phyloP scores from a whole-genome alignment of 2,797 vertebrate genomes.

The Galaxias olidus region DNA sequence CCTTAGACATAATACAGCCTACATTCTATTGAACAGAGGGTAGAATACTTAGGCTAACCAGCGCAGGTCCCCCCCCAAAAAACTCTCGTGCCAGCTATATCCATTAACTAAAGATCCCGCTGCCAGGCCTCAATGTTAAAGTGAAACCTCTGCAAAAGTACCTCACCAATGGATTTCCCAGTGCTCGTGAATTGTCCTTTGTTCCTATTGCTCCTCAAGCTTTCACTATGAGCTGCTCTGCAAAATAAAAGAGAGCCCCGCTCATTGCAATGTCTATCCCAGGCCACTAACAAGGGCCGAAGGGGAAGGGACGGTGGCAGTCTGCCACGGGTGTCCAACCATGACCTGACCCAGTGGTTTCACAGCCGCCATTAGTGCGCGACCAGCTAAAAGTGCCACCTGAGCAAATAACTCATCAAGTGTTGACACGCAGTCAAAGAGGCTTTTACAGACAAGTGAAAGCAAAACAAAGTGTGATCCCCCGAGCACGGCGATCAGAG shows the following conservation, averaged over 20 bases:
- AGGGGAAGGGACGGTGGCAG: conserved; percentile 16
- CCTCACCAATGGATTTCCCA: neutral
- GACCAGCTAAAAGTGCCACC: conserved; percentile 60
- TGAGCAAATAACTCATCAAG: conserved; percentile 62
- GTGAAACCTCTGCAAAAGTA: neutral
- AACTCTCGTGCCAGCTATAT: conserved; percentile 1
- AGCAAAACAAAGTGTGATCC: conserved; percentile 54
- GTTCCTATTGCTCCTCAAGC: conserved; percentile 3
- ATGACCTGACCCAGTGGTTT: conserved; percentile 46
- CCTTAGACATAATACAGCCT: no score
- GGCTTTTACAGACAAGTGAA: conserved; percentile 57
- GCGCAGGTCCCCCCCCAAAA: neutral
- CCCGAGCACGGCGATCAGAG: conserved; percentile 40
- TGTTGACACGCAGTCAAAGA: conserved; percentile 43
- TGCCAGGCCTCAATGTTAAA: conserved; percentile 4
- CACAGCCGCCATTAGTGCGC: conserved; percentile 40
- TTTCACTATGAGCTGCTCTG: conserved; percentile 7
- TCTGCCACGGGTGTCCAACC: conserved; percentile 35
- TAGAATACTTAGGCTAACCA: no score
- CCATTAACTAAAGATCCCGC: conserved; percentile 1
- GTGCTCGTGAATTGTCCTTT: neutral
- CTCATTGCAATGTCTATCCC: conserved; percentile 11
- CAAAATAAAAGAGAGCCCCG: conserved; percentile 15
- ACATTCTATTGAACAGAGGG: no score
- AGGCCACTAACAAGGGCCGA: conserved; percentile 1